phyloP scores from a whole-genome alignment of 2,888 invertebrate species.

The Parnassius mnemosyne region DNA sequence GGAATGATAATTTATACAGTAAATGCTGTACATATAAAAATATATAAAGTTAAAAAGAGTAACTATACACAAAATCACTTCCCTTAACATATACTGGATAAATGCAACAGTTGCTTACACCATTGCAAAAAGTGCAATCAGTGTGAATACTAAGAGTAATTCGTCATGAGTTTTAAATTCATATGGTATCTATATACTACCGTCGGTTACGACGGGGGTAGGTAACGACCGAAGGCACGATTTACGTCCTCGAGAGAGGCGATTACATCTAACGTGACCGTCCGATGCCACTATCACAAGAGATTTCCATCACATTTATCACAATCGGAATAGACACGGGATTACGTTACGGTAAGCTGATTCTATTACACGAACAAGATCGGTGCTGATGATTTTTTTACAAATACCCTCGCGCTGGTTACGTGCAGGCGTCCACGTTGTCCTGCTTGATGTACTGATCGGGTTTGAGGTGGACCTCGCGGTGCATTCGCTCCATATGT shows the following conservation, averaged over 20 bases:
- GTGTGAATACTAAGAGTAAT: constrained; percentile 64
- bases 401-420: constrained; percentile 33
- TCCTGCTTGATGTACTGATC: constrained; percentile 75
- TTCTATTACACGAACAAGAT: constrained; percentile 23
- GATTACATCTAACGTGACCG: constrained; percentile 74
- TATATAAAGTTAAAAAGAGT: constrained; percentile 57
- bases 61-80: constrained; percentile 71
- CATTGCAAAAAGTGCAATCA: constrained; percentile 51
- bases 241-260: constrained; percentile 51
- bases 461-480: constrained; percentile 81
- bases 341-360: constrained; percentile 35
- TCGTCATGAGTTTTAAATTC: constrained; percentile 53
- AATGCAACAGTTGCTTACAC: constrained; percentile 69
- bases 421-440: constrained; percentile 76
- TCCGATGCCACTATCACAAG: constrained; percentile 76
- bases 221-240: constrained; percentile 62
- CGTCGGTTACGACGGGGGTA: constrained; percentile 41
- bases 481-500: constrained; percentile 91
- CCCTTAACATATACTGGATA: constrained; percentile 65
- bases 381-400: not conserved
- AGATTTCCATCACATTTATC: constrained; percentile 76
- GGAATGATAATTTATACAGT: constrained; percentile 71
- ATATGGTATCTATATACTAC: constrained; percentile 40
- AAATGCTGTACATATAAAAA: constrained; percentile 73
- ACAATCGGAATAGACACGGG: constrained; percentile 65